Evolutionary conservation across 2,888 invertebrate genomes (phyloP).

Genomic region (Willowsia nigromaculata): DNA sequence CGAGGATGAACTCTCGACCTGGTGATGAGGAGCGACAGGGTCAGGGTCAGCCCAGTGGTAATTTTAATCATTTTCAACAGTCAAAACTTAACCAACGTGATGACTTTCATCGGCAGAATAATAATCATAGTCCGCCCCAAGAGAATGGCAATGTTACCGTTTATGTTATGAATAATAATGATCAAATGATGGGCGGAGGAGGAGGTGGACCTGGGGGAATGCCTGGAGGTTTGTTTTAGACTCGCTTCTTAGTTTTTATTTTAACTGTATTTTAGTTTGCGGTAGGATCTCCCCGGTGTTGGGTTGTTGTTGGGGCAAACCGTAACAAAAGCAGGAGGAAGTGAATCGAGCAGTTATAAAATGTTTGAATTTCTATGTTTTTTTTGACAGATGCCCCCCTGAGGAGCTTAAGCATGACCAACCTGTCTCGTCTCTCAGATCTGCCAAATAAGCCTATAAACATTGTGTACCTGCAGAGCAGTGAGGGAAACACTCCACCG

Average conservation of each 20-base stretch:
- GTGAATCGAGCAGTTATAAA: not conserved
- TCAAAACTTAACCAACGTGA: slow-evolving; percentile 22
- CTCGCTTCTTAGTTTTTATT: slow-evolving; percentile 53
- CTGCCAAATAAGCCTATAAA: slow-evolving; percentile 78
- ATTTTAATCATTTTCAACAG: slow-evolving; percentile 70
- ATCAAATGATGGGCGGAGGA: slow-evolving; percentile 13
- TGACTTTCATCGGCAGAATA: not conserved
- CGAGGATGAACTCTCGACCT: not conserved
- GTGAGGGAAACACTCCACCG: slow-evolving; percentile 63
- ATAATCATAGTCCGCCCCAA: slow-evolving; percentile 39
- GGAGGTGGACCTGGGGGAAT: slow-evolving; percentile 43
- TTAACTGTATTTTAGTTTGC: slow-evolving; percentile 22
- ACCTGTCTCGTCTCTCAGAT: slow-evolving; percentile 78
- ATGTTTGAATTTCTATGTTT: not conserved
- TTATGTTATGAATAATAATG: slow-evolving; percentile 74
- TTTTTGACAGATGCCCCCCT: slow-evolving; percentile 73
- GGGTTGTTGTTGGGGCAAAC: not conserved
- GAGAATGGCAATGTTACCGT: slow-evolving; percentile 77
- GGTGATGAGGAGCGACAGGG: slow-evolving; percentile 46
- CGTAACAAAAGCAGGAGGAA: too few relatives aligned
- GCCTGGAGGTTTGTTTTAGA: slow-evolving; percentile 57
- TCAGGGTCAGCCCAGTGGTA: slow-evolving; percentile 67
- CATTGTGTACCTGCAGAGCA: slow-evolving; percentile 78
- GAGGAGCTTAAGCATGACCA: slow-evolving; percentile 78
- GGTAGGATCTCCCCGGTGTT: slow-evolving; percentile 18